These are phyloP conservation scores for Acleris holmiana DNA, from an alignment of 2,888 invertebrate genomes.

Conservation along the genomic window DNA sequence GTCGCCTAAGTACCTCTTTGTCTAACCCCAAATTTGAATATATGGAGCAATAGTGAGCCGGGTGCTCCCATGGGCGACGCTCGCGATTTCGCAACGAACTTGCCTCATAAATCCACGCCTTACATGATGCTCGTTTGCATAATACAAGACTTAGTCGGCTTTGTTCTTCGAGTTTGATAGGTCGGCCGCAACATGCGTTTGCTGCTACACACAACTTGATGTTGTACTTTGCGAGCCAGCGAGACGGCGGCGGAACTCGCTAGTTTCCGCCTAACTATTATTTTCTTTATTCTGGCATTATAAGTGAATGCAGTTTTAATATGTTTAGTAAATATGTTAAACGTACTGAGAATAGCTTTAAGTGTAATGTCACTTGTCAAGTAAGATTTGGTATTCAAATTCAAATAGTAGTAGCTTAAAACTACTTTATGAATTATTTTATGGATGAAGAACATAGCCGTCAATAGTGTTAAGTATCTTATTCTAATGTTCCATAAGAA, in stretches of 20 bases:
- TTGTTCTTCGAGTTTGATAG: constrained; percentile 78
- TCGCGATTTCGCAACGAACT: constrained; percentile 77
- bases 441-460: too few relatives aligned
- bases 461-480: too few relatives aligned
- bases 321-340: too few relatives aligned
- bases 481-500: too few relatives aligned
- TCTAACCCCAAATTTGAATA: constrained; percentile 76
- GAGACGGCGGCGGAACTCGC: background rate
- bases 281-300: background rate
- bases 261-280: constrained; percentile 6
- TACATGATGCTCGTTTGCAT: constrained; percentile 84
- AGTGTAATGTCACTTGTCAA: too few relatives aligned
- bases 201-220: constrained; percentile 46
- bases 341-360: background rate
- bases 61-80: constrained; percentile 63
- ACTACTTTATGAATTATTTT: too few relatives aligned
- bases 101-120: constrained; percentile 82
- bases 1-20: constrained; percentile 46
- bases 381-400: too few relatives aligned
- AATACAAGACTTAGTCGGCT: constrained; percentile 80
- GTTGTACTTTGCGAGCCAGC: constrained; percentile 18
- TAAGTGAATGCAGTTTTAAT: background rate
- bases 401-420: too few relatives aligned
- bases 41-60: constrained; percentile 68
- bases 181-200: constrained; percentile 57